Evolutionary conservation across 2,797 vertebrate species (phyloP).

Genomic region (Babyrousa celebensis): DNA sequence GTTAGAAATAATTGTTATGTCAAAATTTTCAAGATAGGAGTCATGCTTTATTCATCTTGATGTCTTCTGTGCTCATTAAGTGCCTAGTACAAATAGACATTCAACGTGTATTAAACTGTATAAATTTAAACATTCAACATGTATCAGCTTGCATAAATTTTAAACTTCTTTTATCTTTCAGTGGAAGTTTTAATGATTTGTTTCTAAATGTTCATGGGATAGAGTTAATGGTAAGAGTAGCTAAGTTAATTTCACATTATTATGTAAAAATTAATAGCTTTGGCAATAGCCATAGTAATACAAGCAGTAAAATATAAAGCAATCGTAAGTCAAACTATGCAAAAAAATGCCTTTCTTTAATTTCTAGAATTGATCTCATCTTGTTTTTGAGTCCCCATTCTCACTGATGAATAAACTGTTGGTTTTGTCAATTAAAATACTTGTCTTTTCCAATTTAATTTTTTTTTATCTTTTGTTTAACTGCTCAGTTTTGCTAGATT

Average conservation of each 20-base stretch:
- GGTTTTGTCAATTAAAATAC: neutral
- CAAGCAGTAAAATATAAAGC: neutral
- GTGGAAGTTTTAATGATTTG: neutral
- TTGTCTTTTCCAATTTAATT: neutral
- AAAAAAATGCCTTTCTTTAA: neutral
- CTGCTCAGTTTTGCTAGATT: neutral
- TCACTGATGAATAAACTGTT: neutral
- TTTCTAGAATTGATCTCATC: neutral
- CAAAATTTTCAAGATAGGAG: conserved; percentile 4
- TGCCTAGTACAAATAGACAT: neutral
- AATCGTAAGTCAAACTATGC: neutral
- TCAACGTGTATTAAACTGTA: neutral
- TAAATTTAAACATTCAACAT: too few relatives aligned
- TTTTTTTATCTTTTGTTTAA: neutral
- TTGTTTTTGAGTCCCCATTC: neutral
- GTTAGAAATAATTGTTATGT: neutral
- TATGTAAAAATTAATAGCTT: neutral
- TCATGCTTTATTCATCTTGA: neutral
- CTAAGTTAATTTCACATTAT: conserved; percentile 23
- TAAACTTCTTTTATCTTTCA: conserved; percentile 26
- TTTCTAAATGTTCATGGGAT: neutral
- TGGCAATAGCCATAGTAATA: neutral
- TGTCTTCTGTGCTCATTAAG: neutral
- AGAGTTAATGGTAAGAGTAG: conserved; percentile 13
- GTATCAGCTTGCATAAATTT: neutral